phyloP scores from a whole-genome alignment of 2,888 invertebrate species.

The Caenorhabditis becei region DNA sequence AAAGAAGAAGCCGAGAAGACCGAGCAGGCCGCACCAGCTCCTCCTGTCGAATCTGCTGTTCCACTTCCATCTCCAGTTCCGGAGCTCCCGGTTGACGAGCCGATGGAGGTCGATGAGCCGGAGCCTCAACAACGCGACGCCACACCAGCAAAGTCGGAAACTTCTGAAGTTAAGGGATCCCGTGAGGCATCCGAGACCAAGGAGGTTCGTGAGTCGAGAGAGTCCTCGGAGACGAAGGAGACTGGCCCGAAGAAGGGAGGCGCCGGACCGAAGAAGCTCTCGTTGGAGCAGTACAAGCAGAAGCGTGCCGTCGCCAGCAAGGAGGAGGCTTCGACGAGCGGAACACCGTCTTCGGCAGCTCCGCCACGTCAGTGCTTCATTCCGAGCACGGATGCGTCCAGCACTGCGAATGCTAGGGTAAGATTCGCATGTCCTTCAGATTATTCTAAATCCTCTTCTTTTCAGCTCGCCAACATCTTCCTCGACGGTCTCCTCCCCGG shows the following conservation, averaged over 20 bases:
- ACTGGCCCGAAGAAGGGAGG: conserved; percentile 6
- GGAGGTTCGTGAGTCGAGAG: background rate
- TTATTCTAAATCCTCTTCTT: background rate
- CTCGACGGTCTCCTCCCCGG: conserved; percentile 10
- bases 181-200: conserved; percentile 3
- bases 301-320: conserved; percentile 1
- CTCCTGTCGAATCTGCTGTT: background rate
- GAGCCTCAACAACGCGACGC: background rate
- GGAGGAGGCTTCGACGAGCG: background rate
- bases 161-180: background rate
- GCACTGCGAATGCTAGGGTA: background rate
- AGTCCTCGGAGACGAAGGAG: background rate
- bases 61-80: background rate
- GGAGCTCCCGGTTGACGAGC: too few species aligned
- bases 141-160: background rate
- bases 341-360: background rate
- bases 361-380: conserved; percentile 40
- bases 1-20: background rate
- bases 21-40: background rate
- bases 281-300: conserved; percentile 38
- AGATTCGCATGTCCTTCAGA: background rate
- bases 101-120: background rate
- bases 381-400: conserved; percentile 50
- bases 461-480: conserved; percentile 34
- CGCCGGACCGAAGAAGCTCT: conserved; percentile 23